Evolutionary conservation across 2,113 vertebrate genomes (phyloP), one percentile per base, ranked within the genome.

Genomic region (Hystrix cristata): DNA sequence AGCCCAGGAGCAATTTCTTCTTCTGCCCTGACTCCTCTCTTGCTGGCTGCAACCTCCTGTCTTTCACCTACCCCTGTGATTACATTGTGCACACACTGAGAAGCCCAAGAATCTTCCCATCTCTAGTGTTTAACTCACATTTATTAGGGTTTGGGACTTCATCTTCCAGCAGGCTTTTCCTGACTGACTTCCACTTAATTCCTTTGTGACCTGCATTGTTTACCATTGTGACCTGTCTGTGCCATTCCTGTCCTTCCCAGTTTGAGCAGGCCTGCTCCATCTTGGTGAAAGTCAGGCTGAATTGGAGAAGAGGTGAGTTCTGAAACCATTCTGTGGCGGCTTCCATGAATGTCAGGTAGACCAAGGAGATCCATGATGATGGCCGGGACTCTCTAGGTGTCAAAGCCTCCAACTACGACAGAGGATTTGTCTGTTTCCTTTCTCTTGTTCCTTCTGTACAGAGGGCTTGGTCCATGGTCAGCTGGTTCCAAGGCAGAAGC

Each of bases 351-450:
- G 76, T 53, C 48, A 2, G 19, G 16, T 18, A 48, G 48, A 34
- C 16, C 76, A 34, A 43, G 57, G 80, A 4, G 55, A 25, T 1
- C 4, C 0, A 3, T 13, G 3, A 13, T 4, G 57, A 43, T 25
- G 34, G 6, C 8, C 55, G 15, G n/a, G 3, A n/a, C 23, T 4
- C 76, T 27, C 12, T 1, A 7, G 23, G 57, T 43, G 23, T 10
- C 23, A 0, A 15, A 23, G n/a, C 15, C 55, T 82, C 80, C 55
- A 0, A 3, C 0, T 15, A 23, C n/a, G 16, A 4, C 7, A 8
- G 21, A 4, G 23, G 5, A 12, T 27, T 53, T 4, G 1, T 60
- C 57, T 27, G 1, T 16, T 10, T 59, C 9, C 81, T 48, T 7
- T 31, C 43, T 11, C 25, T 48, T 29, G 43, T 31, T 1, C 25